Percentiles rank a stretch among this genome's conserved stretches.
Conservation (phyloP, 35 echinoderm and acorn worm genomes). For the Stichopus chloronotus region DNA sequence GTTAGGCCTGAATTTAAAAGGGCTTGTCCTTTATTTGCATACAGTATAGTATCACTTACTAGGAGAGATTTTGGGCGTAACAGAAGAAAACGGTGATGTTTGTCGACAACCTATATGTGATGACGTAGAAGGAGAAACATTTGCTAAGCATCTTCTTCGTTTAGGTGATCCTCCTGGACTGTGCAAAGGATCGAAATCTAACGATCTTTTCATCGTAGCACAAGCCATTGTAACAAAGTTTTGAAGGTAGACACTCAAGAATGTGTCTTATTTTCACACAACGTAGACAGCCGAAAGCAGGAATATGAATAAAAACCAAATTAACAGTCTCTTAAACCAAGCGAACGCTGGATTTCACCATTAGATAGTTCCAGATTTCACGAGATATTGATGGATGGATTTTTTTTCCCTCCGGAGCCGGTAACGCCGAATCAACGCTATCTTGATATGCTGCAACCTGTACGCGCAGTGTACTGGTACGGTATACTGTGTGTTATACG, state of each 20-base stretch:
- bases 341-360: background rate
- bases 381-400: slow-evolving; percentile 2
- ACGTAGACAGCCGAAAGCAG: background rate
- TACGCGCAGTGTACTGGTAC: no score
- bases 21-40: slow-evolving; percentile 16
- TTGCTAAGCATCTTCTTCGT: slow-evolving; percentile 92
- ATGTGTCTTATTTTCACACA: slow-evolving; percentile 16
- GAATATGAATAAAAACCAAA: background rate
- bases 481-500: no score
- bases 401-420: background rate
- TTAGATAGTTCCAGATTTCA: background rate
- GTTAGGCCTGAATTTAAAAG: slow-evolving; percentile 22
- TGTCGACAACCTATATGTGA: slow-evolving; percentile 79
- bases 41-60: slow-evolving; percentile 65
- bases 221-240: slow-evolving; percentile 89
- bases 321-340: background rate
- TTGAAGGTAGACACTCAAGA: background rate
- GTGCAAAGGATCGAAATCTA: slow-evolving; percentile 99
- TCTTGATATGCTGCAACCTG: no score
- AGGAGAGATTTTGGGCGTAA: slow-evolving; percentile 87
- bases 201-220: slow-evolving; percentile 97
- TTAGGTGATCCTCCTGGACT: slow-evolving; percentile 94
- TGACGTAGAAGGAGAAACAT: slow-evolving; percentile 80
- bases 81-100: slow-evolving; percentile 89
- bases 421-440: background rate